phyloP scores from a whole-genome alignment of 1,140 invertebrate genomes.

The Ostrea edulis region DNA sequence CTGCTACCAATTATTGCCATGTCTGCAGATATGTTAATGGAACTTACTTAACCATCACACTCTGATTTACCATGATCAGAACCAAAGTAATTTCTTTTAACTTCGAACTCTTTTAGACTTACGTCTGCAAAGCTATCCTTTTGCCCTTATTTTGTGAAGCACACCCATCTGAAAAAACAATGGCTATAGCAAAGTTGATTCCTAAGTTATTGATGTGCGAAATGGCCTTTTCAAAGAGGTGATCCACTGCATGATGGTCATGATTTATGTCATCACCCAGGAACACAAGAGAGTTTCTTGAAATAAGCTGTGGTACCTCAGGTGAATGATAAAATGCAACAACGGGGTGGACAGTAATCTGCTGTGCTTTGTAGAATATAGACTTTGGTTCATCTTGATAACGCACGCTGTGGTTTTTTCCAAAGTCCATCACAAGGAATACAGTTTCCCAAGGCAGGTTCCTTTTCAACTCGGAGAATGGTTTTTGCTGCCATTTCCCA shows the following conservation, averaged over 20 bases:
- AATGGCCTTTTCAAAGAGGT: too few relatives aligned
- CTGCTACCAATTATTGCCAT: background rate
- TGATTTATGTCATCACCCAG: too few relatives aligned
- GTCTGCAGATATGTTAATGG: too few relatives aligned
- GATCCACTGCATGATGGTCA: too few relatives aligned
- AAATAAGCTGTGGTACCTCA: too few relatives aligned
- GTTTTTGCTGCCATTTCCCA: too few relatives aligned
- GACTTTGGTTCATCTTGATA: constrained; percentile 45
- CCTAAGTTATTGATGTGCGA: too few relatives aligned
- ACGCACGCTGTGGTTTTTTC: constrained; percentile 38
- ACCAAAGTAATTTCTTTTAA: constrained; percentile 43
- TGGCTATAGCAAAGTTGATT: too few relatives aligned
- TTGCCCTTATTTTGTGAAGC: constrained; percentile 41
- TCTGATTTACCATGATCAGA: constrained; percentile 44
- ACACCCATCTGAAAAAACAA: too few relatives aligned
- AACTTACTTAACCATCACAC: background rate
- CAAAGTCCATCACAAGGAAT: constrained; percentile 42
- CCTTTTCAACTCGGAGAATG: background rate
- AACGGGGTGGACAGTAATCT: constrained; percentile 31
- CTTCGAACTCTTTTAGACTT: background rate
- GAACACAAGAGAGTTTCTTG: constrained; percentile 1
- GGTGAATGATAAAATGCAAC: constrained; percentile 43
- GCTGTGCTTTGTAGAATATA: background rate
- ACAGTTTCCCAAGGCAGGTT: constrained; percentile 19
- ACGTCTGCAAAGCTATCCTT: constrained; percentile 30